Evolutionary conservation across 2,797 vertebrate species (phyloP).

Genomic region (Rhincodon typus): DNA sequence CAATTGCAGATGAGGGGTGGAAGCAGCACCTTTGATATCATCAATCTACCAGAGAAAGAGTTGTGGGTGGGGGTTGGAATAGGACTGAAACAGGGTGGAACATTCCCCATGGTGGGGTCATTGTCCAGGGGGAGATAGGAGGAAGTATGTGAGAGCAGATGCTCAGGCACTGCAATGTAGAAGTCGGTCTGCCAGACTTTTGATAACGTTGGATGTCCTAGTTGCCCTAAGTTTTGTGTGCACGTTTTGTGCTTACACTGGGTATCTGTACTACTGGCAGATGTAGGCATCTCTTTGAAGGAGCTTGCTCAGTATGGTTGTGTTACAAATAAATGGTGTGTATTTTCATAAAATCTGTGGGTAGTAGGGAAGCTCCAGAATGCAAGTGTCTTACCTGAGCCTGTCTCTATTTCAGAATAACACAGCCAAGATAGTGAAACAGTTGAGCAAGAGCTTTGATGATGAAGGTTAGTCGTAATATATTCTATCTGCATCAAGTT

Average conservation of each 20-base stretch:
- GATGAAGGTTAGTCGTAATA: slow-evolving; percentile 69
- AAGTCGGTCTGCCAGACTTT: no score
- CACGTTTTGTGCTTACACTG: background rate
- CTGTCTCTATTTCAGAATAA: slow-evolving; percentile 71
- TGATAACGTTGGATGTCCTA: background rate
- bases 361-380: background rate
- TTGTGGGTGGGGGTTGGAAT: no score
- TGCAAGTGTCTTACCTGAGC: background rate
- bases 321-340: background rate
- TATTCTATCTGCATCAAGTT: background rate
- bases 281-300: background rate
- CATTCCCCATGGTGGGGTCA: no score
- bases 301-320: background rate
- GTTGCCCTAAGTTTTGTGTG: background rate
- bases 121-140: no score
- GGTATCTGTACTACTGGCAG: background rate
- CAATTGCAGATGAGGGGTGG: no score
- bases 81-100: no score
- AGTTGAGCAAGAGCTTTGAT: slow-evolving; percentile 83
- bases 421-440: slow-evolving; percentile 92
- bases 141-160: no score
- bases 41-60: no score
- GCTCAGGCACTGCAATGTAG: no score
- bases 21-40: no score
- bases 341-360: background rate